Base-by-base conservation (phyloP, 1,140 invertebrate genomes). In the Mylabris phalerata region DNA sequence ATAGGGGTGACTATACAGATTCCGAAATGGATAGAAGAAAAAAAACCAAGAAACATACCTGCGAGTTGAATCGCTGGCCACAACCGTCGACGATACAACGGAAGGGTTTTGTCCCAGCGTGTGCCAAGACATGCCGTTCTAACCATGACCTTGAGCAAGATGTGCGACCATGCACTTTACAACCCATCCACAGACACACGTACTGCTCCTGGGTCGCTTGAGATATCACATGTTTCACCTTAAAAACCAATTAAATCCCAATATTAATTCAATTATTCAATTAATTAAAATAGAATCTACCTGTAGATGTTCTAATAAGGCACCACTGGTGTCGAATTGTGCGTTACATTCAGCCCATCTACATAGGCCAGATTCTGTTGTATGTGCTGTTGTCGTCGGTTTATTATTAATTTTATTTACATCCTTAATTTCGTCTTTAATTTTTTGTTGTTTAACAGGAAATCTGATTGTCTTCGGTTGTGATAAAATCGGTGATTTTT, bases 21-120 rank as follows among this genome's bases (percentile, higher is more conserved):
- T 13, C 32, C 32, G 4, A 32, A 32, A 32, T 32, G 7, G 7
- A 4, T 32, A 32, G 4, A 7, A 11, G 5, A 44, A 44, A 44
- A 24, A 43, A 32, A 32, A 32, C 46, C 27, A n/a, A 42, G 7
- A 19, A 43, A 47, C 71, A 71, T 77, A 93, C 89, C 85, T 95
- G 93, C 58, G 92, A 90, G 65, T 89, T 89, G 73, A 98, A 98
- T 68, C 92, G 82, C 68, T 88, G 82, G 41, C 90, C 90, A 75
- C 95, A 98, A 51, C 89, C 87, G 63, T 93, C 92, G 61, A 98
- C 90, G 71, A 97, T 96, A 76, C 95, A 98, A 66, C 91, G 86
- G 77, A 93, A 96, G 25, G 93, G 93, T 73, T 96, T 96, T 71
- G 90, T 94, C 27, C 93, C 93, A 57, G 91, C 91, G 73, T 96